These are phyloP conservation scores for Brachyopa scutellaris DNA, from an alignment of 2,888 invertebrate genomes.

Conservation along the genomic window DNA sequence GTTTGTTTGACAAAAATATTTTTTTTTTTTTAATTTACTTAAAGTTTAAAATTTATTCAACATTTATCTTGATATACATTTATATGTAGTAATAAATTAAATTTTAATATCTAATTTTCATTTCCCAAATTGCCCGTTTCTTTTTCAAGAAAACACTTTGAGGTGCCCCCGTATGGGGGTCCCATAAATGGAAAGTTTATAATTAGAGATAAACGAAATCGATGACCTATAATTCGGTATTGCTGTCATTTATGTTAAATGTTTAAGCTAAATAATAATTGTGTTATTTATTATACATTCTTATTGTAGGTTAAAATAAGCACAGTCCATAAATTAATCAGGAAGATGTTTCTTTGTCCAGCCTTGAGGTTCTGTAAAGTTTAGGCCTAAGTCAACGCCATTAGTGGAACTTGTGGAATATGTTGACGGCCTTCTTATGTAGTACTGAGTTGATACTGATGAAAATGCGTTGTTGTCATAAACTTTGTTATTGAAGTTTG, in stretches of 20 bases:
- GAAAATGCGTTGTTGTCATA: slow-evolving; percentile 55
- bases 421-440: slow-evolving; percentile 51
- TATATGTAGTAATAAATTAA: slow-evolving; percentile 52
- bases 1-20: background rate
- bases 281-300: slow-evolving; percentile 51
- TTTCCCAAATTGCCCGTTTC: slow-evolving; percentile 28
- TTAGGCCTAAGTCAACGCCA: slow-evolving; percentile 55
- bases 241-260: slow-evolving; percentile 47
- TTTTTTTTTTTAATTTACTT: slow-evolving; percentile 26
- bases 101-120: slow-evolving; percentile 42
- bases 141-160: slow-evolving; percentile 14
- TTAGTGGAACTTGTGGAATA: slow-evolving; percentile 51
- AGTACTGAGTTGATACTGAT: slow-evolving; percentile 49
- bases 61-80: slow-evolving; percentile 56
- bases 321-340: slow-evolving; percentile 44
- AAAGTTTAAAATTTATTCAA: slow-evolving; percentile 56
- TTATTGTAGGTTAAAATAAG: slow-evolving; percentile 24
- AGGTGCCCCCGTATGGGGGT: background rate
- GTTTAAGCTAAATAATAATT: slow-evolving; percentile 58
- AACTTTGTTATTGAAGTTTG: slow-evolving; percentile 75
- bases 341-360: slow-evolving; percentile 63
- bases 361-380: slow-evolving; percentile 62
- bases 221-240: slow-evolving; percentile 42
- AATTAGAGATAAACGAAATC: slow-evolving; percentile 16
- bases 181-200: background rate